phyloP scores from a whole-genome alignment of 2,113 vertebrate genomes.

The Actenoides lindsayi region DNA sequence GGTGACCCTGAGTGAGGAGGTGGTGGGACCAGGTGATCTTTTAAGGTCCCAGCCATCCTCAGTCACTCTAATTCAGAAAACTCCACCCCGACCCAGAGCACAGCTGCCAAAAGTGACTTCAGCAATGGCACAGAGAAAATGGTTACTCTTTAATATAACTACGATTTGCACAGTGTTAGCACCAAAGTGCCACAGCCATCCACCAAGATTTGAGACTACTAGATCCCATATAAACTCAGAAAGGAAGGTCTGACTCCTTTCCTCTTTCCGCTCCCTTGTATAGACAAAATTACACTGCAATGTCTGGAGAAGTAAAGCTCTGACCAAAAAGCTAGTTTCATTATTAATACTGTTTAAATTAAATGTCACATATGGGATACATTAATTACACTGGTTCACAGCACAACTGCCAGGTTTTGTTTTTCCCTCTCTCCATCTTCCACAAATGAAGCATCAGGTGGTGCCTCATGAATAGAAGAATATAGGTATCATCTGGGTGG shows the following conservation, averaged over 20 bases:
- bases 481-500: neutral
- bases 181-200: neutral
- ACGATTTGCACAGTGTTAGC: accelerated
- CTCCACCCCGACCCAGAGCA: neutral
- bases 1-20: neutral
- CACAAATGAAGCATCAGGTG: neutral
- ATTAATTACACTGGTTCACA: neutral
- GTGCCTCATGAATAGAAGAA: neutral
- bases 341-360: neutral
- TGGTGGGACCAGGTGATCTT: neutral
- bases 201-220: neutral
- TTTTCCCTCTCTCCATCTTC: neutral
- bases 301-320: neutral
- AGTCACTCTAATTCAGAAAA: neutral
- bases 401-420: neutral
- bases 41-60: neutral
- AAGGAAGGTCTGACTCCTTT: neutral
- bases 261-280: neutral
- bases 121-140: neutral
- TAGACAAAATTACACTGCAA: neutral
- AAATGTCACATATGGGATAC: neutral
- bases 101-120: neutral
- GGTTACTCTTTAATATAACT: neutral
- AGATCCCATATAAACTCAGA: neutral
- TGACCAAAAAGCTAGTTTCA: neutral